Evolutionary conservation across 2,888 invertebrate genomes (phyloP), one percentile per base, ranked within the genome.

Genomic region (Amblyjoppa fuscipennis): DNA sequence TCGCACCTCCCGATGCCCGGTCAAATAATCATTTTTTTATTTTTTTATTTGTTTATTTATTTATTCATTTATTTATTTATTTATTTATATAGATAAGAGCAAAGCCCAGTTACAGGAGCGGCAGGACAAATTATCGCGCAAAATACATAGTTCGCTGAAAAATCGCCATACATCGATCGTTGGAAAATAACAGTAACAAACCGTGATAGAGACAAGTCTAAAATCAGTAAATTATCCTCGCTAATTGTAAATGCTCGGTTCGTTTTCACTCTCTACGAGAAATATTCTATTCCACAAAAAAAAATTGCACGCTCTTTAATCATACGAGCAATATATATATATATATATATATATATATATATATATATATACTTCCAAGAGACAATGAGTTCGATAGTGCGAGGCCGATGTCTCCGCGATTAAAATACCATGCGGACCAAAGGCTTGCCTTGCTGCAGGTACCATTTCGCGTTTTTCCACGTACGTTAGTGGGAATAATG

Each of bases 221-320:
- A 34, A 6, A 34, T 34, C 34, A 34, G 5, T 34, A 34, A 31
- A 11, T 20, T 75, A 2, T 25, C 76, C 53, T 25, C 38, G 25
- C 31, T 56, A 53, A 41, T 56, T 16, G n/a, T 74, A 45, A 41
- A 79, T 31, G 34, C 13, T 56, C 49, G 34, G 7, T 13, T 51
- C 76, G 51, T 56, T 79, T 75, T 83, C 83, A 75, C 79, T 75
- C 56, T 73, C 25, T 59, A 13, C 38, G 53, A 53, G 3, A 20
- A 16, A 20, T 66, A 20, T 9, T 16, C 16, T 20, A 25, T 31
- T 61, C 41, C 41, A 38, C 11, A 73, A 51, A n/a, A n/a, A 25
- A 16, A 7, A 69, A 45, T 34, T 41, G 20, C 51, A 5, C 51
- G 11, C n/a, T 59, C 34, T 69, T 83, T 31, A 69, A n/a, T 79